Percentiles rank a stretch among this genome's conserved stretches.
Conservation (phyloP, 2,113 vertebrate genomes). For the Microcebus murinus region DNA sequence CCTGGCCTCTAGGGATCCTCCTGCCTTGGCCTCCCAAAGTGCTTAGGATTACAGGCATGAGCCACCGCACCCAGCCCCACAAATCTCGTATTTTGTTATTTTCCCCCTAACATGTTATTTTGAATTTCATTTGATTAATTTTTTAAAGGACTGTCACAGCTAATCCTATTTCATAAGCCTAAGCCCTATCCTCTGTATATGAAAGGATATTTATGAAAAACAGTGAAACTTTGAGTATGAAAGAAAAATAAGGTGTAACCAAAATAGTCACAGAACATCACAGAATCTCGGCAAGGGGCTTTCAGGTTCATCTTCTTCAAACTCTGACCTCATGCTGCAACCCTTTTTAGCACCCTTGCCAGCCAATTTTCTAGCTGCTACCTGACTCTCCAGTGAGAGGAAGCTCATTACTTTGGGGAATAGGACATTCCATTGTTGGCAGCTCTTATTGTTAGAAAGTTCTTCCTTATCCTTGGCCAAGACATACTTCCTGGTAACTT, state of each 20-base stretch:
- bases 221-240: not conserved
- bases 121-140: conserved; percentile 4
- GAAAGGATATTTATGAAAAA: conserved; percentile 47
- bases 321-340: conserved; percentile 4
- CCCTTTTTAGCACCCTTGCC: not conserved
- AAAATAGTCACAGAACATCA: conserved; percentile 10
- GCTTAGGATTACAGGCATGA: too few relatives aligned
- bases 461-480: conserved; percentile 60
- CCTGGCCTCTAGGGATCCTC: too few relatives aligned
- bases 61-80: too few relatives aligned
- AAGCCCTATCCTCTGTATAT: not conserved
- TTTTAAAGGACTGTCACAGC: not conserved
- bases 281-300: not conserved
- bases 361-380: not conserved
- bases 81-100: conserved; percentile 10
- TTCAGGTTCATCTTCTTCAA: not conserved
- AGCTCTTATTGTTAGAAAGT: conserved; percentile 62
- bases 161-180: conserved; percentile 23
- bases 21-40: too few relatives aligned
- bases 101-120: not conserved
- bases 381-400: not conserved
- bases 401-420: conserved; percentile 36
- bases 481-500: conserved; percentile 63
- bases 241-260: conserved; percentile 61
- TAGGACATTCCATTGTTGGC: conserved; percentile 38